Evolutionary conservation across 2,113 vertebrate species (phyloP).

Genomic region (Nansenia antarctica): DNA sequence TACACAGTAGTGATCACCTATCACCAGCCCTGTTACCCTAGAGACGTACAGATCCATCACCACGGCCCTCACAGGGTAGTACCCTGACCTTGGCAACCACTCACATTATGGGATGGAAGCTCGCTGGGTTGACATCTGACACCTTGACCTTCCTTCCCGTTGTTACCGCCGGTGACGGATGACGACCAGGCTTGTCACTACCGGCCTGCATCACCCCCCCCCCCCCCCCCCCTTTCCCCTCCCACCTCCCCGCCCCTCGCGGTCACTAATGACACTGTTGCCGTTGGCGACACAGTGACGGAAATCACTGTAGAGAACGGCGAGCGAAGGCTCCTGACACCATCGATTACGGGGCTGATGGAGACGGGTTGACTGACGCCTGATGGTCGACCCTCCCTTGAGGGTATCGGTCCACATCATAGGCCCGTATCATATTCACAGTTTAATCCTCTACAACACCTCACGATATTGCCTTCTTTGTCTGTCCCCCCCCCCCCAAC

Average conservation of each 20-base stretch:
- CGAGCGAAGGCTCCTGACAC: conserved; percentile 38
- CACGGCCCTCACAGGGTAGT: neutral
- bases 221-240: conserved; percentile 10
- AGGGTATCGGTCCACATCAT: conserved; percentile 11
- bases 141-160: conserved; percentile 27
- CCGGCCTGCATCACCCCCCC: neutral
- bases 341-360: conserved; percentile 50
- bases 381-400: conserved; percentile 1
- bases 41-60: neutral
- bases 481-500: too few relatives aligned
- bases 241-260: too few relatives aligned
- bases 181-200: conserved; percentile 7
- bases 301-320: conserved; percentile 20
- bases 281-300: conserved; percentile 24
- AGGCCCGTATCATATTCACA: too few relatives aligned
- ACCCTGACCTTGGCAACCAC: neutral
- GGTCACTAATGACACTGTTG: conserved; percentile 33
- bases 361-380: conserved; percentile 44
- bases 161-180: conserved; percentile 17
- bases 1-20: neutral
- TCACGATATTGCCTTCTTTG: too few relatives aligned
- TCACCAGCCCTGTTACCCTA: neutral
- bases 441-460: too few relatives aligned
- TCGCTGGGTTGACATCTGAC: neutral
- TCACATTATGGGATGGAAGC: neutral